Percentiles rank a stretch among this genome's conserved stretches.
Evolutionary conservation across 92 coral and sea anemone genomes (phyloP).

Genomic region (Actinostola sp.): DNA sequence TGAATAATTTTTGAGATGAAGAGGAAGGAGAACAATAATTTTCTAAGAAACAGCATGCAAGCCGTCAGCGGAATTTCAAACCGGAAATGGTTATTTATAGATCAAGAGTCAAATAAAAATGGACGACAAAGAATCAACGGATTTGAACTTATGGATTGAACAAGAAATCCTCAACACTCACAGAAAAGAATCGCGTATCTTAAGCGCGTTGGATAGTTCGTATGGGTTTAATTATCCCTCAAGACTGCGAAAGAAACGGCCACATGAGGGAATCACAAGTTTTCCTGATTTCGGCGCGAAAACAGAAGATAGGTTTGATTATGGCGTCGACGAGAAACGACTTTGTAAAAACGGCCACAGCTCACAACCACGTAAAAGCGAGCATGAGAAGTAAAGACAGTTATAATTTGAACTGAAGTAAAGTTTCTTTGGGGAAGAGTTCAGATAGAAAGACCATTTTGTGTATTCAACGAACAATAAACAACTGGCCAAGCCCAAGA

Average conservation of each 20-base stretch:
- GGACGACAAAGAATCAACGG: slow-evolving; percentile 20
- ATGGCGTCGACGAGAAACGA: background rate
- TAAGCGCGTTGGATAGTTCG: slow-evolving; percentile 54
- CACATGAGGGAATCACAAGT: background rate
- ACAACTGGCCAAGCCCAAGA: too few species aligned
- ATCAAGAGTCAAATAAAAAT: slow-evolving; percentile 16
- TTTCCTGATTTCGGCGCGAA: slow-evolving; percentile 19
- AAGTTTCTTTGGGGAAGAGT: too few species aligned
- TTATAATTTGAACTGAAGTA: too few species aligned
- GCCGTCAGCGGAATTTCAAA: background rate
- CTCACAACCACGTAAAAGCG: background rate
- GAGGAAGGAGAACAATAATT: background rate
- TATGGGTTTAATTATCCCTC: slow-evolving; percentile 27
- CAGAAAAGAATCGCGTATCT: slow-evolving; percentile 56
- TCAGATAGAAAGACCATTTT: too few species aligned
- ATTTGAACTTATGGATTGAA: slow-evolving; percentile 62
- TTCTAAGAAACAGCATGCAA: background rate
- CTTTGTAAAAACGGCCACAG: background rate
- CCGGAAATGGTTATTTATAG: background rate
- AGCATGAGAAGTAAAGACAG: background rate
- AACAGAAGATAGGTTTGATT: background rate
- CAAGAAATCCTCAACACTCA: slow-evolving; percentile 49
- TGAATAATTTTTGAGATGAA: background rate
- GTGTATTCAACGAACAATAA: too few species aligned
- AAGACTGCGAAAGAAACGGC: slow-evolving; percentile 17